Evolutionary conservation across 2,113 vertebrate species (phyloP), one percentile per base, ranked within the genome.

Genomic region (Charina bottae): DNA sequence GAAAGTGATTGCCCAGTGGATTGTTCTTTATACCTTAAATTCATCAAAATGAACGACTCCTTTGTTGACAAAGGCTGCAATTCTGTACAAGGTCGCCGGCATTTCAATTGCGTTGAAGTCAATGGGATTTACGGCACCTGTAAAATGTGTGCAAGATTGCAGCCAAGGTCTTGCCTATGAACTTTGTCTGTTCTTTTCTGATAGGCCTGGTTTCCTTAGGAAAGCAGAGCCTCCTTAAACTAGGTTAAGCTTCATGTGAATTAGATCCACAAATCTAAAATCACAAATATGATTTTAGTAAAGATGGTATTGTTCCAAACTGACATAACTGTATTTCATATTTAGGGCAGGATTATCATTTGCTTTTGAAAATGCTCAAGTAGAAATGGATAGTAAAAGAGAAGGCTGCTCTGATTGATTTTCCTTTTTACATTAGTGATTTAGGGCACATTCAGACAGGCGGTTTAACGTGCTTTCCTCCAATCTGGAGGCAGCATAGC

Each of bases 101-200:
- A 89, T 89, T 64, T 37, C 53, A 89, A 89, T 37, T 21, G 28
- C 2, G 13, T 54, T 90, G 89, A 84, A 90, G 37, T 84, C 89
- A 49, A 26, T 53, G 55, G 56, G 89, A 85, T 90, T 90, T 90
- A 90, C 17, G 2, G 37, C 83, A 9, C 26, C 26, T 19, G 28
- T 83, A 83, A 83, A 85, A 56, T n/a, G 37, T 23, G 12, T 46
- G 53, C 89, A 90, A 42, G 56, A 53, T 60, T 85, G 15, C 42
- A 84, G 56, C 78, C 28, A 85, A 60, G 24, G 28, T 85, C 42
- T 85, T 90, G 89, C 49, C 85, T 84, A 60, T 84, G 78, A 58
- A 58, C 17, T 49, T 85, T 4, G 37, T 60, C 89, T 90, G 8
- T n/a, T 89, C 49, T n/a, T 64, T 53, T 28, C 87, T 42, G 28